Evolutionary conservation across 2,113 vertebrate genomes (phyloP), one percentile per base, ranked within the genome.

Genomic region (Excalfactoria chinensis): DNA sequence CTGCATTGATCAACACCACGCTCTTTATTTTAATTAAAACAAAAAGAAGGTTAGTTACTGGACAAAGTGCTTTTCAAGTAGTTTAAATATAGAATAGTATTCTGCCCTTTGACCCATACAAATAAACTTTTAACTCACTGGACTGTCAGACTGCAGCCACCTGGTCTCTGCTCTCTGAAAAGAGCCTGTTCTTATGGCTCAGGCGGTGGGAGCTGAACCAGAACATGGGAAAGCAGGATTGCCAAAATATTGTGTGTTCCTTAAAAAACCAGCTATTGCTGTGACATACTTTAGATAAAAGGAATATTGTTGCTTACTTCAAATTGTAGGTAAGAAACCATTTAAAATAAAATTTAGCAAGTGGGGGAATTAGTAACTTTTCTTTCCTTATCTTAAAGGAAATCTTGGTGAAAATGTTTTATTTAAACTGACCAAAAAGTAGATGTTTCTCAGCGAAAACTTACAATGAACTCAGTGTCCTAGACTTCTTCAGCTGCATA

Each of bases 31-130:
- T 55, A 5, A 30, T 63, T 19, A 18, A 62, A 40, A 48, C 9
- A 66, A 44, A 46, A 23, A 67, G 23, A 3, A 56, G 35, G 15
- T 55, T 89, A 12, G 17, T 23, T 76, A 3, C 13, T 30, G 59
- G 30, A 53, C 55, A 87, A 69, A 79, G 13, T 20, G 8, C 13
- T 1, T 85, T 93, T 69, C 12, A 37, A 70, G 37, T 43, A 35
- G 41, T 76, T 86, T 48, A 59, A 82, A 49, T 73, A 15, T 0
- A 43, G 62, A 44, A 37, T 25, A 58, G 37, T 49, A 19, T 76
- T 82, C 25, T 89, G 85, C 68, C 83, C 89, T 89, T 93, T 79
- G 88, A 80, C 85, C 85, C 32, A 13, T 28, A 32, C 44, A 87
- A 80, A 88, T 84, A 72, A 80, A 85, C 64, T 72, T 79, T 34